A percentile compares a stretch with the other conserved stretches of the same genome.
Evolutionary conservation across 2,888 invertebrate species (phyloP).

Genomic region (Volucella inanis): DNA sequence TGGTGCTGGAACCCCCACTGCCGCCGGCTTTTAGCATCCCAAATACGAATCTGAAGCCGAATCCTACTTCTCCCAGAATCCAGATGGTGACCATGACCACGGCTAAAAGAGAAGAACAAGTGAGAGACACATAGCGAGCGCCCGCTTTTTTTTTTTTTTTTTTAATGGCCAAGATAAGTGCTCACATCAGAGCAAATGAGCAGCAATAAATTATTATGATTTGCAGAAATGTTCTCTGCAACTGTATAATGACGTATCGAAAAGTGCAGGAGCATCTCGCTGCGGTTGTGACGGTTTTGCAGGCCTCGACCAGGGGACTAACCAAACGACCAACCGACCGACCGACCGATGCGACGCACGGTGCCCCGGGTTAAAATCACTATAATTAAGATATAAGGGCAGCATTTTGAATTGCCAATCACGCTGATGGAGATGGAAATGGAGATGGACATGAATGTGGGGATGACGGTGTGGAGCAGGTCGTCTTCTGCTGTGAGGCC

Average conservation of each 20-base stretch:
- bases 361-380: conserved; percentile 78
- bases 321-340: not conserved
- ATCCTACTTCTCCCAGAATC: not conserved
- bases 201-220: conserved; percentile 81
- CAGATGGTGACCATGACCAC: not conserved
- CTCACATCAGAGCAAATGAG: conserved; percentile 78
- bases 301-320: conserved; percentile 20
- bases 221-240: conserved; percentile 79
- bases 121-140: conserved; percentile 27
- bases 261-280: conserved; percentile 64
- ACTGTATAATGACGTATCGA: conserved; percentile 81
- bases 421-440: conserved; percentile 74
- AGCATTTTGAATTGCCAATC: conserved; percentile 78
- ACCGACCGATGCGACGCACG: not conserved
- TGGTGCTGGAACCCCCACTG: not conserved
- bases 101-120: not conserved
- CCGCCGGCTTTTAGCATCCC: not conserved
- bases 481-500: not conserved
- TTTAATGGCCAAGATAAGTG: conserved; percentile 72
- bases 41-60: not conserved
- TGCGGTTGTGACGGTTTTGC: conserved; percentile 13
- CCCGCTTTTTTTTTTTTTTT: conserved; percentile 37
- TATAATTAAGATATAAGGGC: conserved; percentile 82
- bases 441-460: conserved; percentile 58
- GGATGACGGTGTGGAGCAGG: conserved; percentile 1